Evolutionary conservation across 2,113 vertebrate genomes (phyloP).

Genomic region (Dicerorhinus sumatrensis): DNA sequence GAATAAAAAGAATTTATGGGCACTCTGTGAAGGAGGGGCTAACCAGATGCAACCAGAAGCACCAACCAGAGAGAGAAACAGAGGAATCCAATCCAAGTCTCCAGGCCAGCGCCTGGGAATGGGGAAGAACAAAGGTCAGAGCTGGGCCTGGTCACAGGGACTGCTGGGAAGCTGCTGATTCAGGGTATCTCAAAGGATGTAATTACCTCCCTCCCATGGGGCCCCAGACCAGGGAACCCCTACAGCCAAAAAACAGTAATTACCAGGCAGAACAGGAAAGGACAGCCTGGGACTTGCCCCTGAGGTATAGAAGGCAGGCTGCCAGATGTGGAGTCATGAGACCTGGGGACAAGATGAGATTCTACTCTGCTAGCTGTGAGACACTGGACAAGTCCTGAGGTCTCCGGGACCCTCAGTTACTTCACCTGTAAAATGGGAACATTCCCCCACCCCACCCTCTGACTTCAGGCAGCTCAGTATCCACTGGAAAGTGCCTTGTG

Average conservation of each 20-base stretch:
- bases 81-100: not conserved
- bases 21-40: not conserved
- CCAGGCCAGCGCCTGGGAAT: not conserved
- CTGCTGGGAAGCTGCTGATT: conserved; percentile 7
- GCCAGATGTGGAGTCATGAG: not conserved
- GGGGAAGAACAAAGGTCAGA: conserved; percentile 9
- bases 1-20: not conserved
- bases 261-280: conserved; percentile 47
- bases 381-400: not conserved
- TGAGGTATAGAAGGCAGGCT: not conserved
- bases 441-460: too few species aligned
- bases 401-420: not conserved
- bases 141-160: not conserved
- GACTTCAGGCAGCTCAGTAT: not conserved
- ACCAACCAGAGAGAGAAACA: not conserved
- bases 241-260: conserved; percentile 59
- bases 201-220: conserved; percentile 50
- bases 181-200: conserved; percentile 23
- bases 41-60: not conserved
- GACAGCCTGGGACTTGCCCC: not conserved
- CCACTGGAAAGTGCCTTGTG: not conserved
- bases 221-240: conserved; percentile 44
- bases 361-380: not conserved
- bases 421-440: not conserved
- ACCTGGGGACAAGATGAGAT: not conserved